Evolutionary conservation across 2,113 vertebrate species (phyloP), one percentile per base, ranked within the genome.

Genomic region (Clupea harengus): DNA sequence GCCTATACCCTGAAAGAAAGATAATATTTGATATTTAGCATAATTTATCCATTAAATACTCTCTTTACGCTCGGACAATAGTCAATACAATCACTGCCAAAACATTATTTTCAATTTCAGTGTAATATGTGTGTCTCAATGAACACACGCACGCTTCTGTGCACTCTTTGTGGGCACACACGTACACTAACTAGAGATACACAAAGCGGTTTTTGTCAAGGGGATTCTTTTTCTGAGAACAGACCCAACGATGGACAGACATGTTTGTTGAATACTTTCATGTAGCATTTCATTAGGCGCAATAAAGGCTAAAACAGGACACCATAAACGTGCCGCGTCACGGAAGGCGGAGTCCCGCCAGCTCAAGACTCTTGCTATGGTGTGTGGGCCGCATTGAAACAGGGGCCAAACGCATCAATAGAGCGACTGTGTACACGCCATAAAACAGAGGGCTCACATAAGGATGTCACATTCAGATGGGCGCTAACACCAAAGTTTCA

Each of bases 401-500:
- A 2, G 49, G 20, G 32, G 49, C 75, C 28, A 57, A 44, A 78
- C 9, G 18, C 45, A 89, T 91, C 89, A 94, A 92, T 90, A 86
- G 84, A 91, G 50, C 0, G 85, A 91, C 90, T 94, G 93, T 93
- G 90, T 88, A 86, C 85, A 90, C 85, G 90, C 84, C 90, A 90
- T 92, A 93, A 93, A 94, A 93, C 64, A 80, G 82, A 85, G 57
- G 81, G 84, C 90, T 95, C 92, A 89, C 94, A 91, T 86, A 44
- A 47, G 75, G 88, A 88, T 91, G 95, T 91, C 85, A 95, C 49
- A 94, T 94, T 94, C 92, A 88, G 91, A 91, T 86, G 1, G 67
- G 81, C 81, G 87, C 90, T 89, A 93, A 88, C 86, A 94, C 88
- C 47, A 9, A 87, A 88, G 91, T 47, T 72, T 2, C 84, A 64